Evolutionary conservation across 2,888 invertebrate genomes (phyloP).

Genomic region (Mellilla xanthometata): DNA sequence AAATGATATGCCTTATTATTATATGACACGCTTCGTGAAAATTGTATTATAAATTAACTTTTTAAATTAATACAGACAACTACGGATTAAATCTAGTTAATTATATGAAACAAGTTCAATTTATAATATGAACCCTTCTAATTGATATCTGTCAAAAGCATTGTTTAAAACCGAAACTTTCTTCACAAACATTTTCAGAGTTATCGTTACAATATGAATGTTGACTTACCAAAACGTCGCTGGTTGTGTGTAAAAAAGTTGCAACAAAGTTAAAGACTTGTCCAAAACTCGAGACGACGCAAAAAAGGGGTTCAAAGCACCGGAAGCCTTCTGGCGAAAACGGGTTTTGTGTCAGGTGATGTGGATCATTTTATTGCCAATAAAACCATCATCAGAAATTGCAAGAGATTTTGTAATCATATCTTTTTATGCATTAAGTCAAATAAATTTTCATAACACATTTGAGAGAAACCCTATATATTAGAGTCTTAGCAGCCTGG

Average conservation of each 20-base stretch:
- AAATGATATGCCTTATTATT: too few species aligned
- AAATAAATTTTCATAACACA: too few species aligned
- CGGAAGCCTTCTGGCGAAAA: constrained; percentile 20
- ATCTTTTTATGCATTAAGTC: not conserved
- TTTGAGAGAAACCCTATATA: too few species aligned
- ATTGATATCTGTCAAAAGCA: not conserved
- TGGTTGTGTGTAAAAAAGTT: constrained; percentile 16
- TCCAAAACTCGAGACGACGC: constrained; percentile 14
- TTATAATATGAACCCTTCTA: too few species aligned
- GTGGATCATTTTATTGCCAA: constrained; percentile 11
- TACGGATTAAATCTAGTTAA: too few species aligned
- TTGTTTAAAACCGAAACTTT: not conserved
- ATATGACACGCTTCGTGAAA: too few species aligned
- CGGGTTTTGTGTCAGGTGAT: constrained; percentile 23
- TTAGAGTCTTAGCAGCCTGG: too few species aligned
- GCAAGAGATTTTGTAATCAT: not conserved
- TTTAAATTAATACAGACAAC: too few species aligned
- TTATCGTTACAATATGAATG: not conserved
- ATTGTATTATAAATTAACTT: too few species aligned
- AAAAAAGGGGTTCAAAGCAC: constrained; percentile 32
- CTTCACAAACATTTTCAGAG: not conserved
- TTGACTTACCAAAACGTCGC: constrained; percentile 3
- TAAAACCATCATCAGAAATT: constrained; percentile 3
- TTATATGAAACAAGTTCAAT: too few species aligned
- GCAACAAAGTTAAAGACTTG: constrained; percentile 21